Base-by-base conservation (phyloP, 2,888 invertebrate genomes). In the Anthrax anthrax region DNA sequence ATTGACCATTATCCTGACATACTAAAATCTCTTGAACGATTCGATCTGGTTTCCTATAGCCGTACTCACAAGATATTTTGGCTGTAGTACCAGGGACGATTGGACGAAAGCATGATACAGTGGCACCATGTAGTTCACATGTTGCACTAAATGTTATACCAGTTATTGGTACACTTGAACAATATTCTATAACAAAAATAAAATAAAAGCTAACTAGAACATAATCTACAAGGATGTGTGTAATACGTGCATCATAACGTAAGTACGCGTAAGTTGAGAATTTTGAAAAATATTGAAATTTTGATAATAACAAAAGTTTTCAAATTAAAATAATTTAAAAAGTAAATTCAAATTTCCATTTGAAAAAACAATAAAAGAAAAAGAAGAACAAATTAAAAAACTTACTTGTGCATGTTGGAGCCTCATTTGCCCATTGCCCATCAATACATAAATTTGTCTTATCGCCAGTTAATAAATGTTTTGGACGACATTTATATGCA, bases 1-100 rank as follows among this genome's bases (percentile, higher is more conserved):
- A 65, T 34, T 52, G 48, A 2, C 60, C 61, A 47, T 53, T 39
- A 0, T 19, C 39, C 6, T 49, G 49, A 42, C 65, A 65, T 18
- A 23, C 47, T 6, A 47, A n/a, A 0, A 19, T 16, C 9, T 43
- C 44, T 17, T 32, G 42, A 6, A 44, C n/a, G 16, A 23, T 19
- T 8, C 29, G 18, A 18, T 41, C 37, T 8, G 48, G 45, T 40
- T 48, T 48, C 27, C 32, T 14, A 29, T 48, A 48, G 3, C 43
- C 40, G 13, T 46, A 13, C 14, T 37, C 42, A 41, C 57, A 58
- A 1, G 27, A 38, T 29, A 56, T 39, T 6, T 8, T 43, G 0
- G 54, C 58, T 14, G 36, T 18, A 1, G 57, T 58, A 1, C 52
- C 52, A 2, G 52, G 49, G 4, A n/a, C 16, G 6, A 55, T 44